Percentiles rank a stretch among this genome's conserved stretches.
phyloP scores from a whole-genome alignment of 2,113 vertebrate species.

The Thunnus thynnus region DNA sequence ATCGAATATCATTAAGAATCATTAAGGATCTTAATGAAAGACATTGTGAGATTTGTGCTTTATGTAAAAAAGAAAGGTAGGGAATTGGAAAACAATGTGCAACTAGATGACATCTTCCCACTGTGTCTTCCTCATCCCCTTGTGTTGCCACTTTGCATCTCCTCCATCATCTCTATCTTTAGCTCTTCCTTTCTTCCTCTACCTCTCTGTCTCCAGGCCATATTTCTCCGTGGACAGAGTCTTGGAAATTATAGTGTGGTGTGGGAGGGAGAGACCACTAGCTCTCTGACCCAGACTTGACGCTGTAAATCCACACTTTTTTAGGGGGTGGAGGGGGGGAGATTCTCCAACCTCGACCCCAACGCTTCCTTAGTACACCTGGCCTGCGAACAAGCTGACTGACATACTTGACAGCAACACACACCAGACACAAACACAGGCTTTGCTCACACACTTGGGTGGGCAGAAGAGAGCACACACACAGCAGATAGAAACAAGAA shows the following conservation, averaged over 20 bases:
- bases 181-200: slow-evolving; percentile 40
- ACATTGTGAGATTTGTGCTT: slow-evolving; percentile 32
- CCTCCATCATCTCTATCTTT: slow-evolving; percentile 59
- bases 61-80: not conserved
- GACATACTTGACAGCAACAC: slow-evolving; percentile 29
- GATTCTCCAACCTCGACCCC: slow-evolving; percentile 58
- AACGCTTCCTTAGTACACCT: slow-evolving; percentile 51
- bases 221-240: slow-evolving; percentile 69
- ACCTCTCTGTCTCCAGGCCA: slow-evolving; percentile 43
- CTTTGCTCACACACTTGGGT: slow-evolving; percentile 38
- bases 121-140: slow-evolving; percentile 1
- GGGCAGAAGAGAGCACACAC: slow-evolving; percentile 33
- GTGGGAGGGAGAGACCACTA: slow-evolving; percentile 55
- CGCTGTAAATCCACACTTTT: slow-evolving; percentile 69
- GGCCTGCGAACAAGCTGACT: slow-evolving; percentile 42
- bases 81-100: slow-evolving; percentile 12
- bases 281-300: slow-evolving; percentile 60
- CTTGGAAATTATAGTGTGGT: slow-evolving; percentile 68
- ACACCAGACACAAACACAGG: slow-evolving; percentile 51
- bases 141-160: slow-evolving; percentile 20
- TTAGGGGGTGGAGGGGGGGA: not conserved
- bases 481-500: not conserved
- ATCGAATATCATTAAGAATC: slow-evolving; percentile 30
- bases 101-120: slow-evolving; percentile 20
- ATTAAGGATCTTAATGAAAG: slow-evolving; percentile 41